Percentiles rank a stretch among this genome's conserved stretches.
phyloP scores from a whole-genome alignment of 2,797 vertebrate genomes.

The Columba guinea region DNA sequence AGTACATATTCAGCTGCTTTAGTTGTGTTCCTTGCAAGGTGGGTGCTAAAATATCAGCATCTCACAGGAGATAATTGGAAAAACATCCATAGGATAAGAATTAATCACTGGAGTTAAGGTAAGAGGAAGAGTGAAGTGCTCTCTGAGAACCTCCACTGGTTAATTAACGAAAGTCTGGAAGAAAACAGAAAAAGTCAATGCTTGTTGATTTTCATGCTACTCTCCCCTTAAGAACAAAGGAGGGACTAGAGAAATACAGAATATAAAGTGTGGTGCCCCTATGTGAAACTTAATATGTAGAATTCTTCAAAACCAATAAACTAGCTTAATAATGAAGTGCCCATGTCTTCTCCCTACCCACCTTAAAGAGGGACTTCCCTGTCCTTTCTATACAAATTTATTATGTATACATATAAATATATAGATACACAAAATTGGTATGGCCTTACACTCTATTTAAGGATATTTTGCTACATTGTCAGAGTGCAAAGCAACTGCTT shows the following conservation, averaged over 20 bases:
- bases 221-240: background rate
- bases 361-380: background rate
- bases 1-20: background rate
- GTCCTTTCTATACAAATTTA: slow-evolving; percentile 66
- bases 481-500: slow-evolving; percentile 83
- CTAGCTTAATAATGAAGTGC: background rate
- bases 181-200: background rate
- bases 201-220: background rate
- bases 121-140: background rate
- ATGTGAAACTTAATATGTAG: background rate
- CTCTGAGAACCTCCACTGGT: background rate
- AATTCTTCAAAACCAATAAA: background rate
- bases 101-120: background rate
- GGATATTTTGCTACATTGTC: slow-evolving; percentile 78
- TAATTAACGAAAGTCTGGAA: background rate
- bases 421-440: slow-evolving; percentile 77
- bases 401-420: slow-evolving; percentile 26
- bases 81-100: background rate
- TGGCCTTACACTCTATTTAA: slow-evolving; percentile 90
- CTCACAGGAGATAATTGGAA: background rate
- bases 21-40: background rate
- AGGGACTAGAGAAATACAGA: background rate
- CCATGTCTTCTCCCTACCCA: background rate
- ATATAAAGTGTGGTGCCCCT: background rate
- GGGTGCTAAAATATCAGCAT: background rate